Evolutionary conservation across 64 coral and sea anemone species (phyloP), one percentile per base, ranked within the genome.

Genomic region (Montipora efflorescens): DNA sequence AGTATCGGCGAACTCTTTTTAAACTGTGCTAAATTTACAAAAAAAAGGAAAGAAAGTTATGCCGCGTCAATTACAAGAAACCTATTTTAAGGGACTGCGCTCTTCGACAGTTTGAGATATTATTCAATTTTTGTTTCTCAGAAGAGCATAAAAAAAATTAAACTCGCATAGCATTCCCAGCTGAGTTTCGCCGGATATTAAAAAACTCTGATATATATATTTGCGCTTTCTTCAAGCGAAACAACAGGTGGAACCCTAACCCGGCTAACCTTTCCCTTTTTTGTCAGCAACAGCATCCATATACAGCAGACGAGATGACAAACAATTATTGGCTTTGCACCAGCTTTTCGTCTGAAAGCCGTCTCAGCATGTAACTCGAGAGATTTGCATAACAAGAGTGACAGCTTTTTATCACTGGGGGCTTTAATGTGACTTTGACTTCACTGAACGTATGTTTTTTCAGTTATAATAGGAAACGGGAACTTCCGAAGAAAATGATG

Each of bases 331-430:
- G 15, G 48, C 14, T 3, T 14, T 78, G 44, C 6, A 16, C 13
- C 4, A 19, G 76, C 76, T 36, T 78, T 49, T 48, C 76, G 15
- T 78, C 47, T 78, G 76, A 78, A 78, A 78, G 76, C 46, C 19
- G 75, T 77, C 47, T 78, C 28, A 76, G 1, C 28, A 28, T 28
- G 28, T 43, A 77, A 77, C 15, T 36, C 53, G 11, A 57, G 11
- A 15, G 13, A 14, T 78, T 78, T 49, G 47, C 76, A 78, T 78
- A 50, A 78, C 76, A 78, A 78, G 14, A 64, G 13, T 46, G 4
- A 78, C 3, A 19, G 46, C 47, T 18, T 7, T 47, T 49, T 19
- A 3, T 16, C 16, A 5, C 53, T 57, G 6, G 11, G 53, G 11
- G 11, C 18, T 15, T 67, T 14, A 18, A 67, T 14, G 11, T 67